A percentile compares a stretch with the other conserved stretches of the same genome.
Evolutionary conservation across 1,140 invertebrate species (phyloP).

Genomic region (Cyrtorhinus lividipennis): DNA sequence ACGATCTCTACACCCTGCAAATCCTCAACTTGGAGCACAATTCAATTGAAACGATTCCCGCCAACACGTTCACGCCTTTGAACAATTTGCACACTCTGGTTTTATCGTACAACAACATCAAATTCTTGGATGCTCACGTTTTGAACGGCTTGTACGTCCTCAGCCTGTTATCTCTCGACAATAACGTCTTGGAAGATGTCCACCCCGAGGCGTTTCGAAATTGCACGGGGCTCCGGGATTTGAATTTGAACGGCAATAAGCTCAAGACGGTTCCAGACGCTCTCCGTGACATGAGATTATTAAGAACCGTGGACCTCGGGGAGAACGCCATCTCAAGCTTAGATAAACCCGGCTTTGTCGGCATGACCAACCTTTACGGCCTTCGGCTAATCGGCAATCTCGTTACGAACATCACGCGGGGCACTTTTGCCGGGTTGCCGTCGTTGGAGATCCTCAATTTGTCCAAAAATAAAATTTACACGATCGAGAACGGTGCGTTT

Average conservation of each 20-base stretch:
- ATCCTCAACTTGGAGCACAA: constrained; percentile 69
- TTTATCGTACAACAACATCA: constrained; percentile 62
- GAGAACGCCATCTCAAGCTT: constrained; percentile 63
- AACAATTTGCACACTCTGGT: constrained; percentile 69
- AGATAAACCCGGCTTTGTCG: constrained; percentile 63
- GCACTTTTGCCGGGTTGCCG: constrained; percentile 63
- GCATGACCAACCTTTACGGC: constrained; percentile 64
- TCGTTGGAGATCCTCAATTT: constrained; percentile 76
- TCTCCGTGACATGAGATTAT: constrained; percentile 53
- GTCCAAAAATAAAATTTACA: constrained; percentile 65
- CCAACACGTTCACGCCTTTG: constrained; percentile 65
- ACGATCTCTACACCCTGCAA: constrained; percentile 65
- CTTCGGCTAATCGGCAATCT: constrained; percentile 75
- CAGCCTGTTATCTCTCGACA: constrained; percentile 59
- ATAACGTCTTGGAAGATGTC: constrained; percentile 58
- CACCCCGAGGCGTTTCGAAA: constrained; percentile 69
- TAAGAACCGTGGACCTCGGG: constrained; percentile 64
- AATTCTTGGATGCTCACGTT: constrained; percentile 55
- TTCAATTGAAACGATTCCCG: constrained; percentile 57
- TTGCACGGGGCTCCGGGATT: constrained; percentile 57
- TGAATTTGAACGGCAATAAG: constrained; percentile 69
- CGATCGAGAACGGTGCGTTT: constrained; percentile 69
- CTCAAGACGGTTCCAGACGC: constrained; percentile 56
- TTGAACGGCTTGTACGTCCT: constrained; percentile 65
- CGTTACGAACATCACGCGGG: constrained; percentile 68